These are phyloP conservation scores for Drosophila pachea DNA, from an alignment of 1,140 invertebrate genomes.

Conservation along the genomic window DNA sequence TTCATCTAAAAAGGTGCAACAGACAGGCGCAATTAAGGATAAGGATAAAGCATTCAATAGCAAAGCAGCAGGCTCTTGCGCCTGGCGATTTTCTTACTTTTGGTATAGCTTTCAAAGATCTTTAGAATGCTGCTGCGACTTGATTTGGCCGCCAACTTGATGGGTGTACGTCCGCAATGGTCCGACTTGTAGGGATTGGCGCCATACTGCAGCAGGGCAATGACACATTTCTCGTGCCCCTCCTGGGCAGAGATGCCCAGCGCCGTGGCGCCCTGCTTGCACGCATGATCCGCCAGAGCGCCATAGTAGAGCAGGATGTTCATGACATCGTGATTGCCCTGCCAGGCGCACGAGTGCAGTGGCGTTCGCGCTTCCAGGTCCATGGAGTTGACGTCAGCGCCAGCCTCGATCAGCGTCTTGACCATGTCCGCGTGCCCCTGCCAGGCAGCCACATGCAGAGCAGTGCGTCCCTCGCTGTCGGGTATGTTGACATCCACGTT, in stretches of 20 bases:
- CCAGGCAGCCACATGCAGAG: conserved; percentile 95
- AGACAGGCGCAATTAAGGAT: background rate
- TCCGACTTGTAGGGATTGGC: conserved; percentile 96
- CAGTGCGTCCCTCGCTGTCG: conserved; percentile 94
- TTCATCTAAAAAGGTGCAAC: conserved; percentile 57
- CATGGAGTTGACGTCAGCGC: conserved; percentile 91
- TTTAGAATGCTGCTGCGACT: conserved; percentile 79
- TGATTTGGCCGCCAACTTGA: conserved; percentile 81
- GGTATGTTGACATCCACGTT: conserved; percentile 90
- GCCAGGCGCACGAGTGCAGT: conserved; percentile 96
- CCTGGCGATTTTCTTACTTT: conserved; percentile 60
- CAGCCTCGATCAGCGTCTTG: conserved; percentile 87
- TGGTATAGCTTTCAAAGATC: conserved; percentile 78
- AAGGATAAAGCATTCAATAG: conserved; percentile 42
- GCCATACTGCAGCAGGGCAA: conserved; percentile 90
- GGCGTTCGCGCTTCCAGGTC: conserved; percentile 94
- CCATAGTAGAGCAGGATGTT: conserved; percentile 88
- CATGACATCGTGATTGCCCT: conserved; percentile 92
- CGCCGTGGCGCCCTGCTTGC: conserved; percentile 96
- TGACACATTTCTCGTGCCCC: conserved; percentile 94
- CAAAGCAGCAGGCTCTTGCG: conserved; percentile 50
- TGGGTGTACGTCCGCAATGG: conserved; percentile 87
- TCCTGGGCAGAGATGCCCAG: conserved; percentile 91
- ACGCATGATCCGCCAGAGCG: conserved; percentile 92
- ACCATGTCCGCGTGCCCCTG: conserved; percentile 91